Base-by-base conservation (phyloP, 1,140 invertebrate species). In the Cydia splendana region DNA sequence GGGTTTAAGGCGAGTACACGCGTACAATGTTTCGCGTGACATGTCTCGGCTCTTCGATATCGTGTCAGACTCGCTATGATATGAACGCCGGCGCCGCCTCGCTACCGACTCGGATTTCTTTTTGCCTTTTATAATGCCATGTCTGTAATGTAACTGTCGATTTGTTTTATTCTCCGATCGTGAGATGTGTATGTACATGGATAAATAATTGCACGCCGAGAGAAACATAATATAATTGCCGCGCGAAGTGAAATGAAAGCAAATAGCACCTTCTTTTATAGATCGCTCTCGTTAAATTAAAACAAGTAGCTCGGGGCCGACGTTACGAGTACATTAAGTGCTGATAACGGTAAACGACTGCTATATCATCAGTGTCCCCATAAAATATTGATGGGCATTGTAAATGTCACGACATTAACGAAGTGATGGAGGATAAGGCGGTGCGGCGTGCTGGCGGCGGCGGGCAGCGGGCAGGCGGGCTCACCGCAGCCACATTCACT, bases 401-500 rank as follows among this genome's bases (percentile, higher is more conserved):
- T 38, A 71, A 71, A 71, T 71, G 38, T 42, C 67, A 71, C 67
- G 67, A 42, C 67, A 71, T 71, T 71, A 71, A 71, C 67, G 30
- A 42, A 71, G 34, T 38, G 67, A 42, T 71, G 57, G 57, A 62
- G 57, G 57, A 62, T 24, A 62, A 62, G 57, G 57, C 67, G 34
- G 67, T 10, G 67, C 67, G 67, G 67, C 30, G 34, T 30, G 65
- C 30, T 38, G 78, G 82, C 81, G 80, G 75, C 69, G 79, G 75
- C 69, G 80, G 79, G 79, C 79, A 79, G 79, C 83, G 81, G 82
- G 42, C 42, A 24, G 30, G 75, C 75, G 53, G 62, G 81, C 84
- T 83, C 81, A 79, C 85, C 82, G 84, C 80, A 87, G 87, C 87
- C 84, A 85, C 88, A 90, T 92, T 92, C 89, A 91, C 88, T 84